Percentiles rank a stretch among this genome's conserved stretches.
phyloP scores from a whole-genome alignment of 2,113 vertebrate genomes.

The Grammomys dolichurus region DNA sequence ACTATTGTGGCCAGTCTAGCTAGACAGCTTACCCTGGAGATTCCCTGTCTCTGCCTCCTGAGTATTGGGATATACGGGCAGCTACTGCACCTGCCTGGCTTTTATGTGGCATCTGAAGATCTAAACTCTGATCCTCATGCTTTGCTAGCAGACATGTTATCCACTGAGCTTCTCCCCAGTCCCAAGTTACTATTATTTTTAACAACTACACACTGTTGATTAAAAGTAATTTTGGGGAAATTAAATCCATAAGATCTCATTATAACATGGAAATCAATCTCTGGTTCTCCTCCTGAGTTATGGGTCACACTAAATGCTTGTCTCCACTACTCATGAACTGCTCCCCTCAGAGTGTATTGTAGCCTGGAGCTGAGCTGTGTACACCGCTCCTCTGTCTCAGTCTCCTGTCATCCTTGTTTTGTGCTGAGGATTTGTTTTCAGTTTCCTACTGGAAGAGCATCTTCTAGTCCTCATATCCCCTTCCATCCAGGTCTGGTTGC shows the following conservation, averaged over 20 bases:
- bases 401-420: accelerated
- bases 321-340: accelerated
- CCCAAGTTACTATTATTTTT: not conserved
- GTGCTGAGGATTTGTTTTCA: not conserved
- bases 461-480: not conserved
- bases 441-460: not conserved
- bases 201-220: not conserved
- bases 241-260: not conserved
- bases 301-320: not conserved
- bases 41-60: not conserved
- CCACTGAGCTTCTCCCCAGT: not conserved
- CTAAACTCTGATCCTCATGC: not conserved
- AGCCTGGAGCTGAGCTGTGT: accelerated
- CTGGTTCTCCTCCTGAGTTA: not conserved
- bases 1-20: not conserved
- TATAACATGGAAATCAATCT: not conserved
- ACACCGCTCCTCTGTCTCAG: not conserved
- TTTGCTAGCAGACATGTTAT: not conserved
- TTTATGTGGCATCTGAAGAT: not conserved
- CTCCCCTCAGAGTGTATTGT: not conserved
- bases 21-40: not conserved
- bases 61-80: not conserved
- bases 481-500: not conserved
- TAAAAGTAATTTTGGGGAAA: not conserved
- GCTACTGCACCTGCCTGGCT: no score